phyloP scores from a whole-genome alignment of 2,113 vertebrate genomes.

The Leiothrix lutea region DNA sequence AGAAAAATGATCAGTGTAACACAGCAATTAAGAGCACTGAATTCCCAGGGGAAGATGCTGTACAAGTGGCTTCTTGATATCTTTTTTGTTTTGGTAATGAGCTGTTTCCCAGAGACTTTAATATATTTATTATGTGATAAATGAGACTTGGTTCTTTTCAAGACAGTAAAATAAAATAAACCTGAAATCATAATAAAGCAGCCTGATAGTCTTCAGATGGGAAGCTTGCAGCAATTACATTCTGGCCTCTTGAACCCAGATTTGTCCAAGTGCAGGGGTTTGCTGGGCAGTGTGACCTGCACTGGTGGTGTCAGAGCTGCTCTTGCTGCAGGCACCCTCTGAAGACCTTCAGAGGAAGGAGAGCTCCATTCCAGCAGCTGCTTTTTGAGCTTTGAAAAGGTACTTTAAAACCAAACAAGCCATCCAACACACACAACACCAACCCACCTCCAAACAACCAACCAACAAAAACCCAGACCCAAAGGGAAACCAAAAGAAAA shows the following conservation, averaged over 20 bases:
- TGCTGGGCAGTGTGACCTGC: not conserved
- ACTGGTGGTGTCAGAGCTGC: not conserved
- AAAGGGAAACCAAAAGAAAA: not conserved
- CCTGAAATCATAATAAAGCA: not conserved
- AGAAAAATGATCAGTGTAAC: not conserved
- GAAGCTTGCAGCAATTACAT: not conserved
- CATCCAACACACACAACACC: not conserved
- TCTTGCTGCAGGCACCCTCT: not conserved
- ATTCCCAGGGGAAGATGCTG: not conserved
- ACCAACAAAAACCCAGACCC: not conserved
- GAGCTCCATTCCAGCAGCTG: not conserved
- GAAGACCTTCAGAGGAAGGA: not conserved
- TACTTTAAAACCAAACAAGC: not conserved
- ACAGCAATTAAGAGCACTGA: not conserved
- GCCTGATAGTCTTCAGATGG: not conserved
- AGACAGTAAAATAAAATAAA: not conserved
- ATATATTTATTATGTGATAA: not conserved
- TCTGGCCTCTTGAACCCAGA: not conserved
- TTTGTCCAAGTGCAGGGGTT: not conserved
- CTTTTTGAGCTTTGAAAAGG: not conserved
- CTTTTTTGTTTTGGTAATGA: not conserved
- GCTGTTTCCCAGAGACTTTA: not conserved
- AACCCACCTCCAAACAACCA: not conserved
- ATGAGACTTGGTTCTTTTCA: not conserved
- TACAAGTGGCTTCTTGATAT: not conserved